These are phyloP conservation scores for Drosophila teissieri DNA, from an alignment of 1,140 invertebrate species.

Conservation along the genomic window DNA sequence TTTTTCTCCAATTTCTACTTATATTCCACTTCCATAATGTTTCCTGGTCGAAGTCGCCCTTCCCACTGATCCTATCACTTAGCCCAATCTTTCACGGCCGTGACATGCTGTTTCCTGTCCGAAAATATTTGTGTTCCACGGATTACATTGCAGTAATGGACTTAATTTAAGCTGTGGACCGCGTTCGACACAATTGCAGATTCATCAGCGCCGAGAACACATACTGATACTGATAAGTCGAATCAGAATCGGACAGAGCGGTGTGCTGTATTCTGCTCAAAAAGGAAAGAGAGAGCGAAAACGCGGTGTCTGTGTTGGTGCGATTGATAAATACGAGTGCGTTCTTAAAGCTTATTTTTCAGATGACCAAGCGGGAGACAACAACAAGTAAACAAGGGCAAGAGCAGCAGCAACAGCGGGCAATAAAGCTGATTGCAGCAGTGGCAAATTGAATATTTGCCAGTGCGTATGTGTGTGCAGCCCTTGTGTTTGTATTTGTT, in stretches of 20 bases:
- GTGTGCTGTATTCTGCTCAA: slow-evolving; percentile 11
- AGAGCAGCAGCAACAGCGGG: slow-evolving; percentile 34
- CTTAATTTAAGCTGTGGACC: slow-evolving; percentile 22
- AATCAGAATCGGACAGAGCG: slow-evolving; percentile 30
- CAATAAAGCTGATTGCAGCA: slow-evolving; percentile 75
- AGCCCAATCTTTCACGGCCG: not conserved
- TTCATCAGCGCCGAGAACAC: slow-evolving; percentile 1
- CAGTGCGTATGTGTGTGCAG: slow-evolving; percentile 12
- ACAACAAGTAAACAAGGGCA: slow-evolving; percentile 51
- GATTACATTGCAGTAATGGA: slow-evolving; percentile 24
- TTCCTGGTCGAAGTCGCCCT: too few species aligned
- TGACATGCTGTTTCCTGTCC: slow-evolving; percentile 1
- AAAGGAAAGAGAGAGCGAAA: slow-evolving; percentile 17
- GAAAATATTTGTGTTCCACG: slow-evolving; percentile 18
- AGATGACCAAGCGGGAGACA: slow-evolving; percentile 61
- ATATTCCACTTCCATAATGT: too few species aligned
- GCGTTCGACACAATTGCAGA: slow-evolving; percentile 7
- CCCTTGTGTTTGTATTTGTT: slow-evolving; percentile 55
- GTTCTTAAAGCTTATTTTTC: slow-evolving; percentile 55
- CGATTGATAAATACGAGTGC: slow-evolving; percentile 66
- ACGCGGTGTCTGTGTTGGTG: slow-evolving; percentile 22
- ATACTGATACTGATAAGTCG: slow-evolving; percentile 37
- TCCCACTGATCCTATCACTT: not conserved
- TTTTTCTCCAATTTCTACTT: too few species aligned
- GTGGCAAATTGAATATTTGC: slow-evolving; percentile 70